phyloP scores from a whole-genome alignment of 1,140 invertebrate species.

The Drosophila biarmipes region DNA sequence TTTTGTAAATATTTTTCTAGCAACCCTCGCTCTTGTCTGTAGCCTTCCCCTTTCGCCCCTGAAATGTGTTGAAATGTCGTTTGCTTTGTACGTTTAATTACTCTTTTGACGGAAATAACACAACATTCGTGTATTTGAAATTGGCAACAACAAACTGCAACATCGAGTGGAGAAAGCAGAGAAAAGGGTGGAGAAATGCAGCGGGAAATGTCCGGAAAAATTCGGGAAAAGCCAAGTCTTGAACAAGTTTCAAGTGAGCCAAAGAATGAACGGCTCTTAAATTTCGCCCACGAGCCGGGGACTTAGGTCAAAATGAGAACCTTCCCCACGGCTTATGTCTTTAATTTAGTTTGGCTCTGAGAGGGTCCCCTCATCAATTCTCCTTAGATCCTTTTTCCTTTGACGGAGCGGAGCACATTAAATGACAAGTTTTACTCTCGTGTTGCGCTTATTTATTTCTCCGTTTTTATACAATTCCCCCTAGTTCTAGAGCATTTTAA shows the following conservation, averaged over 20 bases:
- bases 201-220: neutral
- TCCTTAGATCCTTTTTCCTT: slow-evolving; percentile 48
- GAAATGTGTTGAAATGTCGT: slow-evolving; percentile 66
- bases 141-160: slow-evolving; percentile 44
- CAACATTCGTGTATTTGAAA: slow-evolving; percentile 72
- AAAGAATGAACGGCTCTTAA: slow-evolving; percentile 12
- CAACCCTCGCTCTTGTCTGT: slow-evolving; percentile 38
- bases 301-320: slow-evolving; percentile 14
- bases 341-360: slow-evolving; percentile 19
- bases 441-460: slow-evolving; percentile 39
- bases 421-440: slow-evolving; percentile 66
- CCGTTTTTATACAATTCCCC: slow-evolving; percentile 26
- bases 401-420: slow-evolving; percentile 64
- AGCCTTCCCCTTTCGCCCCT: slow-evolving; percentile 1
- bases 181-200: neutral
- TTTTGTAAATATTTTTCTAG: neutral
- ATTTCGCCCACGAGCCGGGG: neutral
- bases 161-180: neutral
- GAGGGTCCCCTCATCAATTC: slow-evolving; percentile 25
- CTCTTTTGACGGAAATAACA: slow-evolving; percentile 82
- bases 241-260: slow-evolving; percentile 17
- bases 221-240: neutral
- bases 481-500: slow-evolving; percentile 62
- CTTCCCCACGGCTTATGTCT: neutral
- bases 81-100: slow-evolving; percentile 80